These are phyloP conservation scores for Carettochelys insculpta DNA, from an alignment of 2,113 vertebrate species.

Conservation along the genomic window DNA sequence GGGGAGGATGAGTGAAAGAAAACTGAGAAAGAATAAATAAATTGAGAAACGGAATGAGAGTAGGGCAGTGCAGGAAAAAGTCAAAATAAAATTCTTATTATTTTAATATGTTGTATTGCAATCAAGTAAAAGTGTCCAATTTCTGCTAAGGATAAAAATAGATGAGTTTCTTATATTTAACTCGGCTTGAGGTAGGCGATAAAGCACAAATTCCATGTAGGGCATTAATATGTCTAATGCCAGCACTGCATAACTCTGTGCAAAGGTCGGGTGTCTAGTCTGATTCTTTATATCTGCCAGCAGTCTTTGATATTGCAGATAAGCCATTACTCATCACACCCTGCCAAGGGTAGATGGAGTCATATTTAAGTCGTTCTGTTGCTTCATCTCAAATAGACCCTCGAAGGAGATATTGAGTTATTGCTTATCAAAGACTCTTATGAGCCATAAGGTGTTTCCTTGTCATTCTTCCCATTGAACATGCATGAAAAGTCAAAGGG, in stretches of 20 bases:
- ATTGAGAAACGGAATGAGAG: not conserved
- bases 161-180: not conserved
- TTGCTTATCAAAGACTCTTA: not conserved
- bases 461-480: not conserved
- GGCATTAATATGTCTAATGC: not conserved
- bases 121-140: not conserved
- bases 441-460: not conserved
- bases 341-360: not conserved
- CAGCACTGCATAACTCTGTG: not conserved
- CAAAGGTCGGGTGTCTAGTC: not conserved
- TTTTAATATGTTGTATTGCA: not conserved
- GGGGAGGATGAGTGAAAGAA: not conserved
- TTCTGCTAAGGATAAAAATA: not conserved
- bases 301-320: not conserved
- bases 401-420: not conserved
- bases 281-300: not conserved
- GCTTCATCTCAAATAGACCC: not conserved
- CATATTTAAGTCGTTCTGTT: not conserved
- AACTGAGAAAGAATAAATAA: not conserved
- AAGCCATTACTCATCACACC: not conserved
- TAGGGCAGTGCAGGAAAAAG: not conserved
- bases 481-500: not conserved
- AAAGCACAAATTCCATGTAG: not conserved
- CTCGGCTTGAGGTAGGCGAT: not conserved
- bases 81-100: not conserved